Percentiles rank a stretch among this genome's conserved stretches.
Evolutionary conservation across 2,113 vertebrate species (phyloP).

Genomic region (Pica pica): DNA sequence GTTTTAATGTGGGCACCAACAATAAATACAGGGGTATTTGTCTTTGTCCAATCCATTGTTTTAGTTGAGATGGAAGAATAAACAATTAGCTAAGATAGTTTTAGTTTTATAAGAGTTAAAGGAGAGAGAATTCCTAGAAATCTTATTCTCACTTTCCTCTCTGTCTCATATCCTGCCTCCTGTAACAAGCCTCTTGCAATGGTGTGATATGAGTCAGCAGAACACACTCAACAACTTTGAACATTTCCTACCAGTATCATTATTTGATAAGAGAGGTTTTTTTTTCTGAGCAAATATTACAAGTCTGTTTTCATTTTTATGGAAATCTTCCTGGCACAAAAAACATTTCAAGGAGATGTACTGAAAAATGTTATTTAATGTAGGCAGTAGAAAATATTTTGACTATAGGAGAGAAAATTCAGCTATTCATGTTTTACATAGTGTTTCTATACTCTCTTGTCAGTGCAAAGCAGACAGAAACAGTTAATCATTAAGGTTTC

Average conservation of each 20-base stretch:
- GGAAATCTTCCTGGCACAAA: background rate
- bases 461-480: background rate
- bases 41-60: background rate
- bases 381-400: background rate
- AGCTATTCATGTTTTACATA: background rate
- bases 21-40: background rate
- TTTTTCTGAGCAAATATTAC: background rate
- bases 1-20: background rate
- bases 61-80: background rate
- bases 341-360: background rate
- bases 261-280: background rate
- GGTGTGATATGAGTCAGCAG: background rate
- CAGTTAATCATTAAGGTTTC: background rate
- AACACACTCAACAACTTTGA: background rate
- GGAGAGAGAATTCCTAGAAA: background rate
- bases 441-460: background rate
- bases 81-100: background rate
- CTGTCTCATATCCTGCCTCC: background rate
- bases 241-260: background rate
- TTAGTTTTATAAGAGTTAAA: background rate
- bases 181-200: background rate
- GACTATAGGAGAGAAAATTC: background rate
- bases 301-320: background rate
- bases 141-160: background rate
- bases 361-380: background rate